Conservation (phyloP, 1,140 invertebrate genomes). For the Cotesia chilonis region DNA sequence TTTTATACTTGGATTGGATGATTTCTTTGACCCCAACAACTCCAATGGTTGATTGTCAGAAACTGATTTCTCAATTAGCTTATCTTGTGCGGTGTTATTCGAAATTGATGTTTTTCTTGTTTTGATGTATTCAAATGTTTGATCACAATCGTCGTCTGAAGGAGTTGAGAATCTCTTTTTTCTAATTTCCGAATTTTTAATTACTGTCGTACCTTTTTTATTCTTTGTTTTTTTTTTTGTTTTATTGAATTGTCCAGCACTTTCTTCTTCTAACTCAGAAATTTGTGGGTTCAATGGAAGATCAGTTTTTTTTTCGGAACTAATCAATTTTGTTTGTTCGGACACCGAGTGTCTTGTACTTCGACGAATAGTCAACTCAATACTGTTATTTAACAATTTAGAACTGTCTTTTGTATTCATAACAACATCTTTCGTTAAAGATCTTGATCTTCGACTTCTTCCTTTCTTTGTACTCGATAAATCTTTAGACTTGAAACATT, state of each 20-base stretch:
- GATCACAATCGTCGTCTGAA: constrained; percentile 15
- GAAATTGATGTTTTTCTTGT: constrained; percentile 1
- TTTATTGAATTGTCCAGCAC: constrained; percentile 14
- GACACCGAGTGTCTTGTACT: no score
- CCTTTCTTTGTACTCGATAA: background rate
- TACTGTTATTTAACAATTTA: no score
- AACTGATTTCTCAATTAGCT: background rate
- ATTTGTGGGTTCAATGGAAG: background rate
- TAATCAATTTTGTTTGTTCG: no score
- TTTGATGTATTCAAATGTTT: background rate
- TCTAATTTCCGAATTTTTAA: constrained; percentile 17
- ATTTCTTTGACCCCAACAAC: no score
- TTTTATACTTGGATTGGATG: no score
- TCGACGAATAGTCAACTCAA: no score
- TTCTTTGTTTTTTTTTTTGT: constrained; percentile 33
- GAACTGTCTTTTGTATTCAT: no score
- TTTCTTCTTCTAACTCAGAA: background rate
- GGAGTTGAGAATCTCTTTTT: constrained; percentile 24
- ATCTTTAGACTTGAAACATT: background rate
- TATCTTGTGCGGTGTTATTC: background rate
- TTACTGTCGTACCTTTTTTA: constrained; percentile 34
- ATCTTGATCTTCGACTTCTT: constrained; percentile 29
- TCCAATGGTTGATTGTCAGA: background rate
- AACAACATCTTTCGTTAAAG: constrained; percentile 40
- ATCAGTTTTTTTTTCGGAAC: no score